Percentiles rank a stretch among this genome's conserved stretches.
phyloP scores from a whole-genome alignment of 64 coral and sea anemone species.

The Porites lutea region DNA sequence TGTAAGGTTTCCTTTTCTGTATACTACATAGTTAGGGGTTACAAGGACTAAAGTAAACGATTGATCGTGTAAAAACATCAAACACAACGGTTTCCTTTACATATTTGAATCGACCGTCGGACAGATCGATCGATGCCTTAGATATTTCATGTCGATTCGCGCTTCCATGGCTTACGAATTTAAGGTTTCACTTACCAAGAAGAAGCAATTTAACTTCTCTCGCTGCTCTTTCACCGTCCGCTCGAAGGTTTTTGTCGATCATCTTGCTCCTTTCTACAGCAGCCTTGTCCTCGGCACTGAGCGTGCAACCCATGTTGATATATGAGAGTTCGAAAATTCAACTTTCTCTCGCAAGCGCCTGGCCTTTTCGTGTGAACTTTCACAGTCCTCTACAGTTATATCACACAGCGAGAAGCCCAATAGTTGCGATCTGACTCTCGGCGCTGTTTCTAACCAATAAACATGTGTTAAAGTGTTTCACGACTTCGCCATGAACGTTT shows the following conservation, averaged over 20 bases:
- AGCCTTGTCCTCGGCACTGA: constrained; percentile 99
- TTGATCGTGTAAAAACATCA: neutral
- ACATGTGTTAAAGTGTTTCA: constrained; percentile 59
- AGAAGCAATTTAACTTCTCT: constrained; percentile 96
- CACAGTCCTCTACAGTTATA: constrained; percentile 21
- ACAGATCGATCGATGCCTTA: constrained; percentile 10
- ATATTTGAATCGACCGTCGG: constrained; percentile 14
- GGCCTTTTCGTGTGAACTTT: constrained; percentile 56
- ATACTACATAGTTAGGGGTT: neutral
- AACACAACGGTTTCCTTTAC: neutral
- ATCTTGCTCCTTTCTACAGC: constrained; percentile 98
- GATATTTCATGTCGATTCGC: neutral
- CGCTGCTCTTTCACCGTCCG: constrained; percentile 96
- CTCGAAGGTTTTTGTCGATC: constrained; percentile 99
- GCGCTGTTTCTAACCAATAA: constrained; percentile 10
- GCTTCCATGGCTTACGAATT: neutral
- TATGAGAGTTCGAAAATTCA: constrained; percentile 46
- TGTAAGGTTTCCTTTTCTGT: neutral
- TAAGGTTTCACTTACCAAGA: constrained; percentile 72
- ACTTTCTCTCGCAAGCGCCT: constrained; percentile 55
- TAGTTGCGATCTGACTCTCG: neutral
- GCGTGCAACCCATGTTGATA: constrained; percentile 95
- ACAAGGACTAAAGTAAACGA: neutral
- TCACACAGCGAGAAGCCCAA: constrained; percentile 15
- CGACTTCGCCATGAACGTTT: constrained; percentile 89